A percentile compares a stretch with the other conserved stretches of the same genome.
Conservation (phyloP, 2,113 vertebrate species). For the Misgurnus mizolepis region DNA sequence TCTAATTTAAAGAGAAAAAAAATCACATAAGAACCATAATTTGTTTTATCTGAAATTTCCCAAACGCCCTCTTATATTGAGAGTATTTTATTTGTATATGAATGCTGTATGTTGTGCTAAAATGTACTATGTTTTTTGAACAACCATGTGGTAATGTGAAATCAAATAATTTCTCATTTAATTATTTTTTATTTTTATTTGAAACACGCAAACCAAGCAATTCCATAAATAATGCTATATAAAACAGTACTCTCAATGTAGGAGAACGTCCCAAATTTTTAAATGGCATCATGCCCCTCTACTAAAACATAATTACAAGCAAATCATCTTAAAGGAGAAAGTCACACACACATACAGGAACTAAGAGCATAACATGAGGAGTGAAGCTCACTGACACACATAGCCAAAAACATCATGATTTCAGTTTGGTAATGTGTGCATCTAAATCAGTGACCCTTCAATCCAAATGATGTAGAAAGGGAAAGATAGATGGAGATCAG, state of each 20-base stretch:
- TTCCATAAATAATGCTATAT: background rate
- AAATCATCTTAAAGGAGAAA: background rate
- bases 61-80: background rate
- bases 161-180: too few species aligned
- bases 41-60: background rate
- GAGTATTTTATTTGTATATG: background rate
- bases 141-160: too few species aligned
- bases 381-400: conserved; percentile 17
- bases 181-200: too few species aligned
- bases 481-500: conserved; percentile 14
- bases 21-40: conserved; percentile 35
- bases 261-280: background rate
- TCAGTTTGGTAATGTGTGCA: conserved; percentile 22
- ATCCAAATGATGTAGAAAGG: conserved; percentile 19
- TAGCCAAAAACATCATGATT: background rate
- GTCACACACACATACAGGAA: background rate
- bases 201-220: too few species aligned
- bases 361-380: background rate
- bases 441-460: conserved; percentile 27
- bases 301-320: background rate
- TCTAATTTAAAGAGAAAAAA: conserved; percentile 81
- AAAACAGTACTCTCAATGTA: conserved; percentile 7
- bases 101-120: too few species aligned
- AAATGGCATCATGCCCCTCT: background rate
- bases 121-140: too few species aligned